Percentiles rank a stretch among this genome's conserved stretches.
phyloP scores from a whole-genome alignment of 1,140 invertebrate species.

The Ostrea denselamellosa region DNA sequence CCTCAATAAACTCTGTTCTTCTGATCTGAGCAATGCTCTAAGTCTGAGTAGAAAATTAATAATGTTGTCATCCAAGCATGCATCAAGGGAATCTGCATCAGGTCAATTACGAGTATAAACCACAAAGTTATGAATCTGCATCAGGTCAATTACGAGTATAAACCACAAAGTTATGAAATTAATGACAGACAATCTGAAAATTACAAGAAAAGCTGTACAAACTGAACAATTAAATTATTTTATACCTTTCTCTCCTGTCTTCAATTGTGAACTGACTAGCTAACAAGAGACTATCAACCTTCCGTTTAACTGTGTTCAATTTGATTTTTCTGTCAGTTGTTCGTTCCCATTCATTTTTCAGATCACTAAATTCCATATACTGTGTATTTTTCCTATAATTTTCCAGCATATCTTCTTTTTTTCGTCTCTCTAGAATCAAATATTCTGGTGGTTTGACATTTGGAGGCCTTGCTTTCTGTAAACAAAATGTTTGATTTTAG shows the following conservation, averaged over 20 bases:
- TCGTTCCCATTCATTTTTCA: constrained; percentile 77
- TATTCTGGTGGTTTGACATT: constrained; percentile 73
- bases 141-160: too few species aligned
- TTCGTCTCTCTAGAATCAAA: constrained; percentile 73
- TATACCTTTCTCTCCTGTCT: constrained; percentile 75
- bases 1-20: constrained; percentile 70
- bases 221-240: background rate
- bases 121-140: too few species aligned
- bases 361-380: constrained; percentile 70
- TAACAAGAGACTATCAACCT: constrained; percentile 66
- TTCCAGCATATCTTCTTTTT: constrained; percentile 70
- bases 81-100: too few species aligned
- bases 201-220: background rate
- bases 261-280: constrained; percentile 72
- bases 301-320: constrained; percentile 69
- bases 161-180: too few species aligned
- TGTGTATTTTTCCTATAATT: constrained; percentile 67
- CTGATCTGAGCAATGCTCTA: constrained; percentile 67
- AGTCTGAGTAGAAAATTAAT: constrained; percentile 63
- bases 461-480: constrained; percentile 72
- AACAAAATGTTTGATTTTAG: constrained; percentile 6
- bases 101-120: too few species aligned
- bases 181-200: too few species aligned
- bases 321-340: constrained; percentile 73
- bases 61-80: background rate